Evolutionary conservation across 2,888 invertebrate genomes (phyloP).

Genomic region (Cyaniris semiargus): DNA sequence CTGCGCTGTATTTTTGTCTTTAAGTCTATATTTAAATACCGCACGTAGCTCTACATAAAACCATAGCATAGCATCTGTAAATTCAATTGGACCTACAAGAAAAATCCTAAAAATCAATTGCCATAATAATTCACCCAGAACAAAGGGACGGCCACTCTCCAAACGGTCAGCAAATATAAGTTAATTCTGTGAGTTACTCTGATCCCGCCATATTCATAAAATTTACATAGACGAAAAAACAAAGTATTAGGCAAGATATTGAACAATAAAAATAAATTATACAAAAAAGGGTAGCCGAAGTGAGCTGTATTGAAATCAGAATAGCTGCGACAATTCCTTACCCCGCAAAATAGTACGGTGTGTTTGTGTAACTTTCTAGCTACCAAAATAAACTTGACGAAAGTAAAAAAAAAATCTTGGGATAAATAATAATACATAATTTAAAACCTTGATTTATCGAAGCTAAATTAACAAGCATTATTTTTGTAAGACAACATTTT

Average conservation of each 20-base stretch:
- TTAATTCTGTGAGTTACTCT: slow-evolving; percentile 17
- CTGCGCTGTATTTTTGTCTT: too few species aligned
- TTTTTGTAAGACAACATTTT: too few species aligned
- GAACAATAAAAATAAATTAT: slow-evolving; percentile 39
- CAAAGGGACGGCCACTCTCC: neutral
- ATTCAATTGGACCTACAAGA: neutral
- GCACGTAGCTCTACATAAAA: too few species aligned
- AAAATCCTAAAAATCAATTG: neutral
- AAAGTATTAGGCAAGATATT: slow-evolving; percentile 24
- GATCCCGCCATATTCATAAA: slow-evolving; percentile 8
- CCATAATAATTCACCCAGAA: neutral
- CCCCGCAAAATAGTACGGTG: slow-evolving; percentile 33
- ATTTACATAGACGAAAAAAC: slow-evolving; percentile 24
- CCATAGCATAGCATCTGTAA: too few species aligned
- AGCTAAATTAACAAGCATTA: too few species aligned
- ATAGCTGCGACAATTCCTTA: slow-evolving; percentile 43
- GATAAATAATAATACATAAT: too few species aligned
- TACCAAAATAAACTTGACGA: neutral
- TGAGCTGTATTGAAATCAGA: slow-evolving; percentile 43
- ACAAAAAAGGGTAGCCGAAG: slow-evolving; percentile 35
- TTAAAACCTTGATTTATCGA: too few species aligned
- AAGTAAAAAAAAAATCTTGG: neutral
- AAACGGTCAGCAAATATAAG: slow-evolving; percentile 11
- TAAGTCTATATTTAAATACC: too few species aligned
- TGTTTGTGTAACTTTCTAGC: neutral